Base-by-base conservation (phyloP, 2,113 vertebrate species). In the Delphinapterus leucas region DNA sequence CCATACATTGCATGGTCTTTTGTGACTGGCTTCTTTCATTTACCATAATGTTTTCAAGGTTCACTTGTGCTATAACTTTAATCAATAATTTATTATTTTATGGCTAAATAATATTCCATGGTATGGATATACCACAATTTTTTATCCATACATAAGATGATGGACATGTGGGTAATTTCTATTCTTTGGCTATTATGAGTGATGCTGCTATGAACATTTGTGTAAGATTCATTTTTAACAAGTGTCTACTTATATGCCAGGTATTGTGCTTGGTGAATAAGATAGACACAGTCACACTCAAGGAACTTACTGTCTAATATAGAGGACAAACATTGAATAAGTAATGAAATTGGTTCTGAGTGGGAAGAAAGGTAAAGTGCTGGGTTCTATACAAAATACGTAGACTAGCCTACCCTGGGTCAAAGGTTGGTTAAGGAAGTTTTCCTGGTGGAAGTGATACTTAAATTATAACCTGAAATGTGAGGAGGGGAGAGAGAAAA, bases 201-300 rank as follows among this genome's bases (percentile, higher is more conserved):
- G 36, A 70, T 58, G 18, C 12, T 44, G 28, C 9, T 89, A 63
- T 71, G 14, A 76, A 84, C 12, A 87, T 89, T 77, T 67, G 12
- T 58, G 9, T 82, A 36, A 86, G 6, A 58, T 74, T 89, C 0
- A 91, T 89, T 97, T 97, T 89, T 81, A 71, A 91, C 9, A 82
- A 14, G 0, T 81, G 89, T 82, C 20, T 76, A 18, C 74, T 80
- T 65, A 68, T 67, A 44, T 88, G 12, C 18, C 53, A 91, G 41
- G 8, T 28, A 58, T n/a, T 81, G 12, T 91, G 14, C 23, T 60
- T 93, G 10, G 33, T 84, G 44, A 76, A 81, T 36, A 82, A 93
- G 17, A 61, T 11, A 73, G 36, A 76, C 14, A 79, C 2, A 38
- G 13, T 81, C 36, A 41, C 38, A 5, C 6, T 93, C 26, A 73